Percentiles rank a stretch among this genome's conserved stretches.
Conservation (phyloP, 23 tunicate genomes). For the Ciona savignyi region DNA sequence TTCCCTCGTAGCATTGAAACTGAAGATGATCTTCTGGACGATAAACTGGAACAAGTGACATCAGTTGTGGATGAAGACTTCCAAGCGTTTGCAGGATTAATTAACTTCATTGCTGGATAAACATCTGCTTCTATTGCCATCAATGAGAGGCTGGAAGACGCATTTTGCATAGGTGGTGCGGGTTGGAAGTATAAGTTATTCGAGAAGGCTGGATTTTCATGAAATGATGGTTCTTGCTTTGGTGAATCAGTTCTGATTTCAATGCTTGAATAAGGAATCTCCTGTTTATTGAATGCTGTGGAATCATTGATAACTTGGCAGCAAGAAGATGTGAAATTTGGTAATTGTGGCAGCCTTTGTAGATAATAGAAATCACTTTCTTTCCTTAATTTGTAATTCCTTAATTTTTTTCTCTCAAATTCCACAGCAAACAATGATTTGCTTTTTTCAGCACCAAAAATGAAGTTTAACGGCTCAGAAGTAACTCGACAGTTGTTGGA, state of each 20-base stretch:
- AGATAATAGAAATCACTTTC: conserved; percentile 44
- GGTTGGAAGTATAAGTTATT: neutral
- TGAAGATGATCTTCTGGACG: conserved; percentile 3
- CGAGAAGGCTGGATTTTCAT: neutral
- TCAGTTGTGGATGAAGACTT: conserved; percentile 48
- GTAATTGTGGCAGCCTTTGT: neutral
- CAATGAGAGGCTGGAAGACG: neutral
- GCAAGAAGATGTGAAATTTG: neutral
- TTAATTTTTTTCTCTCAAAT: conserved; percentile 40
- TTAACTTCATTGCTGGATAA: neutral
- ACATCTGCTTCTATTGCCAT: neutral
- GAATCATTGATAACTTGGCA: neutral
- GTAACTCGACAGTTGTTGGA: conserved; percentile 22
- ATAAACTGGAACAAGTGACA: conserved; percentile 2
- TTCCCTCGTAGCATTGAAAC: conserved; percentile 9
- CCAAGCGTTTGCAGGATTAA: neutral
- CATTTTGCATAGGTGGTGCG: neutral
- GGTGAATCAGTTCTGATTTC: neutral
- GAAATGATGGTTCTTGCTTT: neutral
- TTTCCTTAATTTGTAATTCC: conserved; percentile 36
- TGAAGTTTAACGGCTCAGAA: conserved; percentile 35
- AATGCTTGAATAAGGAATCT: neutral
- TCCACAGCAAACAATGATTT: conserved; percentile 26
- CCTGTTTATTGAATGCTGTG: neutral
- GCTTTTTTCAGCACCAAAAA: conserved; percentile 72